Evolutionary conservation across 2,888 invertebrate genomes (phyloP).

Genomic region (Gibbula magus): DNA sequence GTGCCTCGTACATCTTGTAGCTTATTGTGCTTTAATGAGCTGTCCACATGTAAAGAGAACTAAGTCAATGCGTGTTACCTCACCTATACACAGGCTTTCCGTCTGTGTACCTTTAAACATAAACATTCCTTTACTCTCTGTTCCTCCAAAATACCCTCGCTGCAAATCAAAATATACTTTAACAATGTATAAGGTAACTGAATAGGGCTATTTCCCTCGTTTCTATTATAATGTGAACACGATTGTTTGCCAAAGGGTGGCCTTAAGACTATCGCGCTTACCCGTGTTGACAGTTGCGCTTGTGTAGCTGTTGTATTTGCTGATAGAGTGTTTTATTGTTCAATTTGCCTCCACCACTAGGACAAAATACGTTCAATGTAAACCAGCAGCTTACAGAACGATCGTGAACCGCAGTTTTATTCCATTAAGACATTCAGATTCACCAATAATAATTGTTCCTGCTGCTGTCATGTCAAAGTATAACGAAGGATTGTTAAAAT

Average conservation of each 20-base stretch:
- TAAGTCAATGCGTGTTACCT: too few relatives aligned
- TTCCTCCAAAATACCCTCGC: not conserved
- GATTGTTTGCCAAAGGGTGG: not conserved
- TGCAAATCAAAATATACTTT: not conserved
- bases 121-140: not conserved
- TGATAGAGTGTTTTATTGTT: conserved; percentile 1
- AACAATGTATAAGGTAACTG: not conserved
- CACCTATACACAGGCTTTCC: too few relatives aligned
- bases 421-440: too few relatives aligned
- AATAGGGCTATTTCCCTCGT: not conserved
- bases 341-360: not conserved
- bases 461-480: too few relatives aligned
- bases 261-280: not conserved
- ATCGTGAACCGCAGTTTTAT: too few relatives aligned
- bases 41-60: not conserved
- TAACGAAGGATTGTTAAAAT: too few relatives aligned
- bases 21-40: not conserved
- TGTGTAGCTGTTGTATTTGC: not conserved
- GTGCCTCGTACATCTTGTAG: not conserved
- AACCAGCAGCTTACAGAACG: too few relatives aligned
- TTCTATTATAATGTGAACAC: not conserved
- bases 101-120: not conserved
- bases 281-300: not conserved
- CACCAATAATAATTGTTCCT: too few relatives aligned
- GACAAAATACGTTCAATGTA: too few relatives aligned